These are phyloP conservation scores for Leptodactylus fallax DNA, from an alignment of 2,797 vertebrate genomes.

Conservation along the genomic window DNA sequence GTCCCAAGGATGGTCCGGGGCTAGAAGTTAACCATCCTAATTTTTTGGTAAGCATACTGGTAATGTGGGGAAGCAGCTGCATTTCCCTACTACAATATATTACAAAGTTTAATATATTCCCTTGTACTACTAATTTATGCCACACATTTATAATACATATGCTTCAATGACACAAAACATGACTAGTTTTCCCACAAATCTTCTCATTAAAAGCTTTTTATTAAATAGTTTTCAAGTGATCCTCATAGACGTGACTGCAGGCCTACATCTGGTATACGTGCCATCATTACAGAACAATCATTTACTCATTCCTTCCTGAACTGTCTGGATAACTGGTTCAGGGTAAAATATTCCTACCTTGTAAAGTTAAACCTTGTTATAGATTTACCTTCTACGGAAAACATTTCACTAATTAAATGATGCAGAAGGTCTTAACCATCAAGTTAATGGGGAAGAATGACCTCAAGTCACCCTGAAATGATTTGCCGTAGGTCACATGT, in stretches of 20 bases:
- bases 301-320: constrained; percentile 14
- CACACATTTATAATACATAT: too few relatives aligned
- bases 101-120: too few relatives aligned
- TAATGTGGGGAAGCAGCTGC: too few relatives aligned
- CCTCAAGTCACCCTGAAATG: constrained; percentile 59
- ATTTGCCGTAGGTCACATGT: constrained; percentile 64
- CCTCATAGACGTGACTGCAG: neutral
- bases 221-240: neutral
- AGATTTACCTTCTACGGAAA: constrained; percentile 24
- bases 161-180: too few relatives aligned
- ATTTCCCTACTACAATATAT: too few relatives aligned
- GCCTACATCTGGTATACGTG: neutral
- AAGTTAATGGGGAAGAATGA: constrained; percentile 63
- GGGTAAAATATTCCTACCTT: constrained; percentile 10
- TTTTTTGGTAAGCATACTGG: too few relatives aligned
- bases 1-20: too few relatives aligned
- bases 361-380: constrained; percentile 27
- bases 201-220: neutral
- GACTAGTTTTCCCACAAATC: too few relatives aligned
- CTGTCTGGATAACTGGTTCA: constrained; percentile 13
- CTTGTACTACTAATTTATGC: too few relatives aligned
- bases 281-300: neutral
- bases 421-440: constrained; percentile 20
- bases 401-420: constrained; percentile 34
- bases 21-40: too few relatives aligned